phyloP scores from a whole-genome alignment of 2,797 vertebrate genomes.

The Hipposideros larvatus region DNA sequence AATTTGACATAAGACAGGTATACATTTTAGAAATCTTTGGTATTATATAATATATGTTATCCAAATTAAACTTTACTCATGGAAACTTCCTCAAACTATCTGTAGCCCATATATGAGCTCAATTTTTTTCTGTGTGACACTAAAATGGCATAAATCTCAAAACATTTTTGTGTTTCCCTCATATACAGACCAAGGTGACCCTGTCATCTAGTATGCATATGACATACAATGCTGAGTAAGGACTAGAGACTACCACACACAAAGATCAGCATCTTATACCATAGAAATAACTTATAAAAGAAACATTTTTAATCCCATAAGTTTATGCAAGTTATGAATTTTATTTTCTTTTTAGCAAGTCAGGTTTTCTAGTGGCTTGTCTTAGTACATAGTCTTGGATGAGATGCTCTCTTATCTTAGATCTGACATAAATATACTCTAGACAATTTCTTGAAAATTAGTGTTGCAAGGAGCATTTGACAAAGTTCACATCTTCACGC shows the following conservation, averaged over 20 bases:
- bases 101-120: neutral
- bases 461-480: neutral
- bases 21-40: neutral
- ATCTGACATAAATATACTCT: neutral
- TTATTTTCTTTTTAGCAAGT: neutral
- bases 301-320: neutral
- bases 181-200: neutral
- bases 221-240: neutral
- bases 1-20: neutral
- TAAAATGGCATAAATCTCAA: neutral
- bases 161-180: neutral
- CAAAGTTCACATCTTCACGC: neutral
- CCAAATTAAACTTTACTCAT: neutral
- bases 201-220: neutral
- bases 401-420: neutral
- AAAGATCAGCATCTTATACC: neutral
- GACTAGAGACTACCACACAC: neutral
- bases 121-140: neutral
- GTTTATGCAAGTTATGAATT: neutral
- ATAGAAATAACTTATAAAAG: neutral
- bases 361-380: neutral
- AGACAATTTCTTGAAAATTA: neutral
- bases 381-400: neutral
- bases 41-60: neutral
- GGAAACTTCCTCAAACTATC: neutral